Evolutionary conservation across 2,797 vertebrate species (phyloP).

Genomic region (Sternotherus odoratus): DNA sequence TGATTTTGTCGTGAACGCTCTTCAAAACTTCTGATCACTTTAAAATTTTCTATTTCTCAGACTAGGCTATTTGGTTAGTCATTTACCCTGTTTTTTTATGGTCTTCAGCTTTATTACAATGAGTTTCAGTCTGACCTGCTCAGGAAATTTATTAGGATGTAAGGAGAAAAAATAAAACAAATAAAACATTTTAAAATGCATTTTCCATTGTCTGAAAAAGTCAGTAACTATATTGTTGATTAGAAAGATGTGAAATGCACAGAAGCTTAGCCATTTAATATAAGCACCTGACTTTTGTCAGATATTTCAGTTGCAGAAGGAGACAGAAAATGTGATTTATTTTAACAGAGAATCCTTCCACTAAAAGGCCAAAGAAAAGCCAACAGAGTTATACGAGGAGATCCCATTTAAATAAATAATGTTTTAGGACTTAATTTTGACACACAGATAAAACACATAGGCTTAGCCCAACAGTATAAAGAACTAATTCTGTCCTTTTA

Average conservation of each 20-base stretch:
- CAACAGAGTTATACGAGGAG: background rate
- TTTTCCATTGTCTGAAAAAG: no score
- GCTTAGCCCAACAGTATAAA: background rate
- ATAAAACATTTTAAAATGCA: background rate
- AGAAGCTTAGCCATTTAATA: background rate
- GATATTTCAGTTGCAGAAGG: background rate
- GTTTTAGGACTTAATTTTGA: background rate
- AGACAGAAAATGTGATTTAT: background rate
- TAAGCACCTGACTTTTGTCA: background rate
- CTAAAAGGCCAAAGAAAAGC: fast-evolving
- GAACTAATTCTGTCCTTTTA: background rate
- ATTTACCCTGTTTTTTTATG: background rate
- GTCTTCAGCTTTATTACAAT: background rate
- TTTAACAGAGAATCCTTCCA: background rate
- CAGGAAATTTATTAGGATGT: background rate
- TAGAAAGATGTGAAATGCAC: no score
- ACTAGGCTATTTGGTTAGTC: background rate
- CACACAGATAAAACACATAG: background rate
- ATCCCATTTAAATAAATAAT: background rate
- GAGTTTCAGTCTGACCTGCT: background rate
- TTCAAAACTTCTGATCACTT: no score
- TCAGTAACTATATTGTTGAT: no score
- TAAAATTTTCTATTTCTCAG: background rate
- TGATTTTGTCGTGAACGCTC: no score
- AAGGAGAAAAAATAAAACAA: background rate